Base-by-base conservation (phyloP, 2,888 invertebrate species). In the Eupeodes latifasciatus region DNA sequence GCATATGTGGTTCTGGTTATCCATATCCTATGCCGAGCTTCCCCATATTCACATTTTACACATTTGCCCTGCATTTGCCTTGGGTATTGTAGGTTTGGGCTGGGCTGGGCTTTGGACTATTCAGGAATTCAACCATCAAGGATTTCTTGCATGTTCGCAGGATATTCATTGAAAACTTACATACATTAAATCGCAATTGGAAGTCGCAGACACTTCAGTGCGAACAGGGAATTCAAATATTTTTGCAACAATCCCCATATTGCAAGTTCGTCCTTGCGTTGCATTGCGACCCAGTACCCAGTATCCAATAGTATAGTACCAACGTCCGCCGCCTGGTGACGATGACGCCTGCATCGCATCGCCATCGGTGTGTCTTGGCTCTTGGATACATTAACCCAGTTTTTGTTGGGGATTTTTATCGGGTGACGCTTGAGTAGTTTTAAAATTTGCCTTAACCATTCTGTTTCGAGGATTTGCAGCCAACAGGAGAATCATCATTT, bases 151-250 rank as follows among this genome's bases (percentile, higher is more conserved):
- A 55, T 76, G 67, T 77, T 71, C 71, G 47, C 72, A 64, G 64
- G 71, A 77, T 82, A 77, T 69, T 53, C 75, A 82, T 82, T 82
- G 76, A 69, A 81, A 53, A 40, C 40, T 7, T 40, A 40, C 40
- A 5, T 62, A 47, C 62, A 55, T 71, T 69, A 62, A 76, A 77
- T 76, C 53, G 61, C 61, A 66, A 62, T 59, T 81, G 75, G n/a
- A 77, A 69, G 71, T 49, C 47, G 47, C 49, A 66, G 66, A 40
- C 57, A 77, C 77, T 57, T 66, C 61, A 71, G 69, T 69, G 34
- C 14, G 78, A 66, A 9, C 51, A 44, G 40, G 69, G 51, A 59
- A 71, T 71, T 62, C 34, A 27, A 34, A 51, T 62, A 27, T 53
- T 53, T 61, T 11, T 27, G 4, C 61, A 27, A 19, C 27, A 5